Evolutionary conservation across 2,797 vertebrate genomes (phyloP), one percentile per base, ranked within the genome.

Genomic region (Cyclopterus lumpus): DNA sequence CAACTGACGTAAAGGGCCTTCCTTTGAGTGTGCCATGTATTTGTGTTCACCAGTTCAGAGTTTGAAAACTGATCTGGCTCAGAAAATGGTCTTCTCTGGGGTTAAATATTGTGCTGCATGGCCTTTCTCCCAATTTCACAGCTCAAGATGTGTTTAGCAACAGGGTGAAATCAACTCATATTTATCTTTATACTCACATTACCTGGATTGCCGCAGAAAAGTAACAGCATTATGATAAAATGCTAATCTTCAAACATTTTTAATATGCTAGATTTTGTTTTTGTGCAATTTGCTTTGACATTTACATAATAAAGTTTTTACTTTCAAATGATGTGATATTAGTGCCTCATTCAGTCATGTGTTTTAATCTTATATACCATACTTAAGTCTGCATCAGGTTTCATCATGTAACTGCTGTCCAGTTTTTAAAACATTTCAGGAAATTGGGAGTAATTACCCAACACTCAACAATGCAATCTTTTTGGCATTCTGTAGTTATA

Each of bases 41-140:
- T 81, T 69, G 36, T 60, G 54, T 82, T 73, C 55, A 63, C 5
- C 20, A 58, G 40, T 69, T 71, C 62, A 44, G 42, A 63, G 61
- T 73, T 30, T 67, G 59, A 79, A 68, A 79, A 49, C 75, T 63
- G 66, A 85, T 73, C 54, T 55, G 66, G 34, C 24, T 59, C 15
- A 32, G 16, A 49, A 40, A 55, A 51, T 30, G 42, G 8, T 54
- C 64, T 79, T 61, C 54, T 60, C 28, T 59, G 70, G 70, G 60
- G 34, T 71, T 80, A 73, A 68, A 79, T 83, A 83, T 70, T 22
- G 38, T 11, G 48, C 61, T 18, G 42, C 49, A 44, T 34, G 36
- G 58, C 22, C 40, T 55, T 75, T 38, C 70, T 44, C 63, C 53
- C 22, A 51, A 1, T 70, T 69, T 54, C n/a, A 57, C 53, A 67